Base-by-base conservation (phyloP, 2,797 vertebrate genomes). In the Novumbra hubbsi region DNA sequence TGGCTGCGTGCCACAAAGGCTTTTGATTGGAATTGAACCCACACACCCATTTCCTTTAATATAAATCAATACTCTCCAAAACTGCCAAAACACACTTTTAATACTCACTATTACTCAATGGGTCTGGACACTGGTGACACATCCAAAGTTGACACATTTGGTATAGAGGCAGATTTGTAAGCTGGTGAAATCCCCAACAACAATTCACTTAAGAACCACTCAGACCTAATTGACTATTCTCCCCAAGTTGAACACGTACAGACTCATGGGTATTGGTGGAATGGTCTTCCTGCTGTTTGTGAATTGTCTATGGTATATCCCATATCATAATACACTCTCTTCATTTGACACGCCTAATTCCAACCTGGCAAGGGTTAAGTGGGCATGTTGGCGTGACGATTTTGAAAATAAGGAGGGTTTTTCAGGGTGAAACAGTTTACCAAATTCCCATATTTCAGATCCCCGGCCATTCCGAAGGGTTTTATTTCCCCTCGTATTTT, bases 11-110 rank as follows among this genome's bases (percentile, higher is more conserved):
- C 91, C 91, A 90, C 78, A 0, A 81, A 88, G 85, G 84, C 89
- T 91, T 92, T 90, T 90, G 89, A 92, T 92, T 90, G 89, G 89
- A 91, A 91, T 91, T 89, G 89, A 89, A 90, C 89, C 86, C 81
- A 84, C 80, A 84, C 85, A 87, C 87, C 87, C 90, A 88, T 91
- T 92, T 90, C 84, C 86, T 86, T 84, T 85, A 81, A 90, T 89
- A 89, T 88, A 88, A 90, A 92, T 92, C 91, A 89, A 92, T 92
- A 93, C 82, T 82, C 87, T 77, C 80, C 83, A 88, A 83, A 88
- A 81, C 86, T 85, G 86, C 87, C 86, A 78, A 87, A 72, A 82
- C 84, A 86, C 85, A 74, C 79, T 81, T 71, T 76, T 76, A 86
- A 88, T 78, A 78, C 85, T 90, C 85, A 81, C 85, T 77, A 82